Evolutionary conservation across 2,888 invertebrate species (phyloP).

Genomic region (Hirtodrosophila cameraria): DNA sequence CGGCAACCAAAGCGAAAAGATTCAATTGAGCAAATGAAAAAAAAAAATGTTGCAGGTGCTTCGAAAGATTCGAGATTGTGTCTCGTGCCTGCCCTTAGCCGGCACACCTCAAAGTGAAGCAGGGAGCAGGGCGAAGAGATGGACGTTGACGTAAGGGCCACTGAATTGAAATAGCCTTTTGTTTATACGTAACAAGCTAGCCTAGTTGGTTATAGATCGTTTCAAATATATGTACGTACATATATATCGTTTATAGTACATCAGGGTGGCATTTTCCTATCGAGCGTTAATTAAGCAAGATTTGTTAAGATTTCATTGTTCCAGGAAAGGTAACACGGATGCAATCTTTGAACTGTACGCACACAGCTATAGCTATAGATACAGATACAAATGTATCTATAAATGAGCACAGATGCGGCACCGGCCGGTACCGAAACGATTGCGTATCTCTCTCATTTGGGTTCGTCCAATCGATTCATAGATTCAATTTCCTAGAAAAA

Average conservation of each 20-base stretch:
- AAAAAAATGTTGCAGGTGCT: slow-evolving; percentile 65
- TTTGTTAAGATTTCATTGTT: slow-evolving; percentile 29
- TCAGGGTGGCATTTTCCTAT: not conserved
- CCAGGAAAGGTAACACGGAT: slow-evolving; percentile 63
- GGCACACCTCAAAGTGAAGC: slow-evolving; percentile 56
- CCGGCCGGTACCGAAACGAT: slow-evolving; percentile 45
- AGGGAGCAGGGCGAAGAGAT: not conserved
- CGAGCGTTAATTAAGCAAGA: slow-evolving; percentile 30
- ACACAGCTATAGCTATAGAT: not conserved
- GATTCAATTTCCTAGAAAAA: slow-evolving; percentile 70
- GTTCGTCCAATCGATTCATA: slow-evolving; percentile 40
- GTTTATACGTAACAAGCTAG: slow-evolving; percentile 8
- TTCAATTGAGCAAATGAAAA: slow-evolving; percentile 55
- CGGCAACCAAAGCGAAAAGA: slow-evolving; percentile 65
- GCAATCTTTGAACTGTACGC: slow-evolving; percentile 49
- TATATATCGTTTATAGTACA: not conserved
- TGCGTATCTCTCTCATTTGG: slow-evolving; percentile 30
- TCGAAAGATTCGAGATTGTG: slow-evolving; percentile 44
- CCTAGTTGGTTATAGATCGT: slow-evolving; percentile 4
- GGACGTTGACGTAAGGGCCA: slow-evolving; percentile 69
- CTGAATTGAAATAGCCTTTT: slow-evolving; percentile 64
- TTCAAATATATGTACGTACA: not conserved
- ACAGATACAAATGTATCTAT: slow-evolving; percentile 3
- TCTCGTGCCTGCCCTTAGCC: slow-evolving; percentile 51
- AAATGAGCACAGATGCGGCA: slow-evolving; percentile 38